Base-by-base conservation (phyloP, 2,888 invertebrate species). In the Conops quadrifasciatus region DNA sequence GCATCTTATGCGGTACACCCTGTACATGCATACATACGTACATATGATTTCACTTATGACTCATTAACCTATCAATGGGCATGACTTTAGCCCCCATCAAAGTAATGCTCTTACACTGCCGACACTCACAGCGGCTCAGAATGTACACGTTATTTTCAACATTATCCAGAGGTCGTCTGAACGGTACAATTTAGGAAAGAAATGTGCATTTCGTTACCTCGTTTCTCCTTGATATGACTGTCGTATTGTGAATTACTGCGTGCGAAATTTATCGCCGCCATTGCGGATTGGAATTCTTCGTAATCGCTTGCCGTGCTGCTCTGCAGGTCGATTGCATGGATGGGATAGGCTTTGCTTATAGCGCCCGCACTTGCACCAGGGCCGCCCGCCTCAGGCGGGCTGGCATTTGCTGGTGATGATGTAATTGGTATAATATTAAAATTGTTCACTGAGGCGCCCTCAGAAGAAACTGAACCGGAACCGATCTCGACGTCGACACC, bases 241-340 rank as follows among this genome's bases (percentile, higher is more conserved):
- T 95, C 95, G 87, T 93, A 94, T 86, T 94, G 93, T 80, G 92
- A 92, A 83, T 91, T 92, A 87, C 92, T 93, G 83, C 93, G 89
- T 76, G 91, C 88, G 80, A 90, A 92, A 78, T 93, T 92, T 87
- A 91, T 89, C 82, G 90, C 90, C 60, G 90, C 89, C 75, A 90
- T 90, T 70, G 89, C 88, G 82, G 88, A 88, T 77, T 92, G 92
- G 82, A 93, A 84, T 77, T 84, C 84, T 68, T 83, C 83, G 71
- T 79, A 83, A 78, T 84, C 84, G 77, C 78, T 77, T 70, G 75
- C 71, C 69, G 78, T 77, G 76, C 79, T 79, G 81, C 80, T 78
- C 36, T 36, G 36, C 73, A 76, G 70, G 67, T 75, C 75, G 72
- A 76, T 75, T 76, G 80, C 81, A 79, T 81, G 81, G 77, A 77